These are phyloP conservation scores for Danio rerio DNA, from an alignment of 2,113 vertebrate genomes.

Conservation along the genomic window DNA sequence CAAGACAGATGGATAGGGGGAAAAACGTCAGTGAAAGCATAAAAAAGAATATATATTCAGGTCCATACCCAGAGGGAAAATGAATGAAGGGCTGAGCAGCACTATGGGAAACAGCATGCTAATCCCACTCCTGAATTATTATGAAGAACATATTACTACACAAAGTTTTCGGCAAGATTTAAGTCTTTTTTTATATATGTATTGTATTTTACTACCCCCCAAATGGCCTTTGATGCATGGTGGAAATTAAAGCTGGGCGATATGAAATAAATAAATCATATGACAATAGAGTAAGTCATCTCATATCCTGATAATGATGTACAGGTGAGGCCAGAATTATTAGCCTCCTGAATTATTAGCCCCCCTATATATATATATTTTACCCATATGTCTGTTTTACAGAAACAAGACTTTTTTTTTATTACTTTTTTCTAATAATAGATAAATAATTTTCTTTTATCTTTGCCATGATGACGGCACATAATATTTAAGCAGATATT, in stretches of 20 bases:
- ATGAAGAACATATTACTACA: not conserved
- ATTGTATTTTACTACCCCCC: not conserved
- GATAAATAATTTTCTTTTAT: too few species aligned
- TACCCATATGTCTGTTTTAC: too few species aligned
- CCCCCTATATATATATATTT: too few species aligned
- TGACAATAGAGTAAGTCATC: too few species aligned
- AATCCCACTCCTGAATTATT: conserved; percentile 25
- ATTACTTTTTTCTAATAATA: too few species aligned
- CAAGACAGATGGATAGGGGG: conserved; percentile 1
- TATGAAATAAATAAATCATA: too few species aligned
- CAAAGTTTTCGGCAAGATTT: not conserved
- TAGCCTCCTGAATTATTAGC: too few species aligned
- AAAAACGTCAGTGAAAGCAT: not conserved
- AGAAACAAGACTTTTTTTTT: too few species aligned
- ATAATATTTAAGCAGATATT: not conserved
- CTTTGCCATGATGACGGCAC: not conserved
- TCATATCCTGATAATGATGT: too few species aligned
- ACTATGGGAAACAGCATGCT: not conserved
- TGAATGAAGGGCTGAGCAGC: not conserved
- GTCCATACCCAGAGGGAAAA: not conserved
- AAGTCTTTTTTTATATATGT: not conserved
- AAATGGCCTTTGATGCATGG: too few species aligned
- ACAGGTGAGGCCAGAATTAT: too few species aligned
- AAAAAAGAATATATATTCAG: not conserved
- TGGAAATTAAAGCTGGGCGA: too few species aligned